Evolutionary conservation across 2,888 invertebrate genomes (phyloP).

Genomic region (Drosophila niveifrons): DNA sequence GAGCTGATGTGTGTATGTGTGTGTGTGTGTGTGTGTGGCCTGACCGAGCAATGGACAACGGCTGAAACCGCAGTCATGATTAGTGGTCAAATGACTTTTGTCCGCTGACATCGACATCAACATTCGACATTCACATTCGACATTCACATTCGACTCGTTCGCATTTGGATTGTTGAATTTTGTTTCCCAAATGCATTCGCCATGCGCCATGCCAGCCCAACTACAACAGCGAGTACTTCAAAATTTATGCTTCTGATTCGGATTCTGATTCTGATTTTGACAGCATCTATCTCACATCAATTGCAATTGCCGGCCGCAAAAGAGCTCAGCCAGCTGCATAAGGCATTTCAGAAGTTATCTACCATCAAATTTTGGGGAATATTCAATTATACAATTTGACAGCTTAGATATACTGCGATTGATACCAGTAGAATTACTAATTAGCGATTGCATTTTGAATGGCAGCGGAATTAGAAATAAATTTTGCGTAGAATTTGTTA

Average conservation of each 20-base stretch:
- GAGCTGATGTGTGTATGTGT: constrained; percentile 5
- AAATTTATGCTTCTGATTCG: constrained; percentile 18
- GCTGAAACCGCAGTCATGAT: constrained; percentile 69
- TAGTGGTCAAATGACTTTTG: constrained; percentile 78
- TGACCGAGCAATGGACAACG: constrained; percentile 46
- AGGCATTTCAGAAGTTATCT: constrained; percentile 5
- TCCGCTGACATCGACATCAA: constrained; percentile 29
- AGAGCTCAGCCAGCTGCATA: not conserved
- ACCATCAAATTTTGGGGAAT: constrained; percentile 7
- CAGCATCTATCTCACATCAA: constrained; percentile 16
- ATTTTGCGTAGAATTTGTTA: too few relatives aligned
- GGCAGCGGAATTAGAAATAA: too few relatives aligned
- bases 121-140: constrained; percentile 5
- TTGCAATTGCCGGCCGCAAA: not conserved
- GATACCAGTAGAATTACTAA: too few relatives aligned
- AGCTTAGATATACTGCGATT: not conserved
- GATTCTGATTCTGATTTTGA: constrained; percentile 18
- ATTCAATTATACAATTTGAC: not conserved
- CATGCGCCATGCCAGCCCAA: not conserved
- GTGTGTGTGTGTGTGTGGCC: constrained; percentile 30
- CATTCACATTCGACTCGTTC: not conserved
- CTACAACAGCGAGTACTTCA: not conserved
- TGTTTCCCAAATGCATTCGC: constrained; percentile 11
- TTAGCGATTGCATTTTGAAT: too few relatives aligned
- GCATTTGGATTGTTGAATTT: constrained; percentile 9